Conservation (phyloP, 1,140 invertebrate species). For the Drosophila nebulosa region DNA sequence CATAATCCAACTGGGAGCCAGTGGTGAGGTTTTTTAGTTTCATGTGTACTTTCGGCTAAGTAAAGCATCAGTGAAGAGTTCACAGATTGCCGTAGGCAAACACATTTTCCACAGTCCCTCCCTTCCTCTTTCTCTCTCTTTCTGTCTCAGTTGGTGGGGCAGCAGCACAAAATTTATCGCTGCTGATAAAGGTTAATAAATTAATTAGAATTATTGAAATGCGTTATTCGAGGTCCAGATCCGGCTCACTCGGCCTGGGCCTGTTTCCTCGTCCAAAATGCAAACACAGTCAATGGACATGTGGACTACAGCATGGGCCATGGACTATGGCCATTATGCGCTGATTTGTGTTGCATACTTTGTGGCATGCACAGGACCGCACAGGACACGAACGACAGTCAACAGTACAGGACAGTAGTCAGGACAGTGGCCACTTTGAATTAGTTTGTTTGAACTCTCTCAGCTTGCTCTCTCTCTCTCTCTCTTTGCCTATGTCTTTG, state of each 20-base stretch:
- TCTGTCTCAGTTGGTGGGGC: neutral
- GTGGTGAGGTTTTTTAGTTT: neutral
- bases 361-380: slow-evolving; percentile 46
- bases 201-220: slow-evolving; percentile 81
- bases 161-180: slow-evolving; percentile 63
- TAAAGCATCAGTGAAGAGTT: slow-evolving; percentile 51
- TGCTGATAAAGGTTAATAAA: slow-evolving; percentile 80
- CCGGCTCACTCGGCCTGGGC: slow-evolving; percentile 4
- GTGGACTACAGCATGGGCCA: slow-evolving; percentile 15
- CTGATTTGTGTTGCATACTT: slow-evolving; percentile 75
- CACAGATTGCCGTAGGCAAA: slow-evolving; percentile 30
- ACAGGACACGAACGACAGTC: slow-evolving; percentile 20
- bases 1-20: slow-evolving; percentile 7
- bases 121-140: neutral
- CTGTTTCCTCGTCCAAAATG: slow-evolving; percentile 34
- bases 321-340: slow-evolving; percentile 60
- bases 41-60: slow-evolving; percentile 1
- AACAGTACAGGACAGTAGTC: slow-evolving; percentile 16
- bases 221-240: slow-evolving; percentile 46
- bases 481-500: neutral
- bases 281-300: slow-evolving; percentile 63
- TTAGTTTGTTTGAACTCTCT: slow-evolving; percentile 76
- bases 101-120: neutral
- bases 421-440: slow-evolving; percentile 59
- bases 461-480: neutral